These are phyloP conservation scores for Epinephelus fuscoguttatus DNA, from an alignment of 2,113 vertebrate species.

Conservation along the genomic window DNA sequence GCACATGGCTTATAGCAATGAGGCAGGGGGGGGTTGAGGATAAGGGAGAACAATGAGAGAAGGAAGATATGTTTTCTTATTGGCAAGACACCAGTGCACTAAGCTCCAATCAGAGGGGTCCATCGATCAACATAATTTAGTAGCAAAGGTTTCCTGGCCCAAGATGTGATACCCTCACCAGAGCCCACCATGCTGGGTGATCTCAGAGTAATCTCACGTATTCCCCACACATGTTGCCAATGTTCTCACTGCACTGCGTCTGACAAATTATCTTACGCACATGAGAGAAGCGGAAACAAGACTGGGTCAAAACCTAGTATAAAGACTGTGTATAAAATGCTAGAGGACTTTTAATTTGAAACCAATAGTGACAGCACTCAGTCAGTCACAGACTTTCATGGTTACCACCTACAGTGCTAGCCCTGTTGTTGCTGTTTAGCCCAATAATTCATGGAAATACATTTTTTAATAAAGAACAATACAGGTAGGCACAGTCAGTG, in stretches of 20 bases:
- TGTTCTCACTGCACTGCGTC: conserved; percentile 15
- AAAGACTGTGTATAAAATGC: no score
- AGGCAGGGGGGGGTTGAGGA: conserved; percentile 5
- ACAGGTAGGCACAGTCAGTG: no score
- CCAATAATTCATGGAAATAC: no score
- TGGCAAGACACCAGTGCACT: conserved; percentile 18
- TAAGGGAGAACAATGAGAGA: conserved; percentile 38
- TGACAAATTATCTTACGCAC: conserved; percentile 1
- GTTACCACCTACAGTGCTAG: no score
- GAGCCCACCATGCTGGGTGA: conserved; percentile 8
- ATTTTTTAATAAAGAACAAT: no score
- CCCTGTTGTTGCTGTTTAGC: no score
- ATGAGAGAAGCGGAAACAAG: neutral
- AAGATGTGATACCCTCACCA: conserved; percentile 27
- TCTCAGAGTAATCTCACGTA: conserved; percentile 13
- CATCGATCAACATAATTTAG: conserved; percentile 50
- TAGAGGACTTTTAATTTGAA: no score
- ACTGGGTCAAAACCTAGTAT: no score
- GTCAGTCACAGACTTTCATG: no score
- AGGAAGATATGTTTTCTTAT: conserved; percentile 50
- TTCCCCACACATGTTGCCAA: conserved; percentile 9
- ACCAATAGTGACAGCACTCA: no score
- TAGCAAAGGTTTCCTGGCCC: conserved; percentile 47
- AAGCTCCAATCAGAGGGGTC: conserved; percentile 58
- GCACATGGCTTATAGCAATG: conserved; percentile 44